Evolutionary conservation across 2,113 vertebrate genomes (phyloP).

Genomic region (Scopus umbretta): DNA sequence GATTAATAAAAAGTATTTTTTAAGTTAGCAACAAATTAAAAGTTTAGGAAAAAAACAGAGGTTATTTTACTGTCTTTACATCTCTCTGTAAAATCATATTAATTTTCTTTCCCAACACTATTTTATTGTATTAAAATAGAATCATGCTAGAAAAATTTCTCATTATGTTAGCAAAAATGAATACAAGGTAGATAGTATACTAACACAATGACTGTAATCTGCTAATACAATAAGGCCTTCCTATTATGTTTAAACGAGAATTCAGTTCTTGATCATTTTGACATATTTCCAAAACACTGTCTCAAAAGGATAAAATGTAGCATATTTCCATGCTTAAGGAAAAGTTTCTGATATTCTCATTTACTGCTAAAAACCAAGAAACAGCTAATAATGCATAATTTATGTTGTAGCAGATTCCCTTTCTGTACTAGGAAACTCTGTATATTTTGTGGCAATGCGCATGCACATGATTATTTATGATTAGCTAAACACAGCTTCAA

Average conservation of each 20-base stretch:
- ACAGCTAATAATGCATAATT: background rate
- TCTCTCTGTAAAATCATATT: conserved; percentile 41
- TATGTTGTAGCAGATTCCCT: background rate
- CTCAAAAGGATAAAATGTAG: conserved; percentile 10
- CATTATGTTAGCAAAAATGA: conserved; percentile 58
- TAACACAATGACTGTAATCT: conserved; percentile 60
- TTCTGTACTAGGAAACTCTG: background rate
- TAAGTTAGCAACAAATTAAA: conserved; percentile 19
- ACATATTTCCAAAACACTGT: conserved; percentile 8
- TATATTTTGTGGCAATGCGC: background rate
- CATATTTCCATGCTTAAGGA: background rate
- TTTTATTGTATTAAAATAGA: conserved; percentile 34
- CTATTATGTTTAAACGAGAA: conserved; percentile 22
- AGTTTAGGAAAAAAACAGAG: conserved; percentile 1
- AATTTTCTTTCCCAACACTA: conserved; percentile 13
- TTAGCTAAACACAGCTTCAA: background rate
- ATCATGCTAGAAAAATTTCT: conserved; percentile 26
- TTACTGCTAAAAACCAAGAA: background rate
- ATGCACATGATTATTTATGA: background rate
- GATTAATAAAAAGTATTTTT: conserved; percentile 35
- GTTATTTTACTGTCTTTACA: conserved; percentile 43
- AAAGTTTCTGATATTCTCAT: background rate
- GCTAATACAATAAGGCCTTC: conserved; percentile 49
- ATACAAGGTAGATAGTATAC: conserved; percentile 54
- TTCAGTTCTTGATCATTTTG: conserved; percentile 35